phyloP scores from a whole-genome alignment of 2,888 invertebrate species.

The Sinelater perroti region DNA sequence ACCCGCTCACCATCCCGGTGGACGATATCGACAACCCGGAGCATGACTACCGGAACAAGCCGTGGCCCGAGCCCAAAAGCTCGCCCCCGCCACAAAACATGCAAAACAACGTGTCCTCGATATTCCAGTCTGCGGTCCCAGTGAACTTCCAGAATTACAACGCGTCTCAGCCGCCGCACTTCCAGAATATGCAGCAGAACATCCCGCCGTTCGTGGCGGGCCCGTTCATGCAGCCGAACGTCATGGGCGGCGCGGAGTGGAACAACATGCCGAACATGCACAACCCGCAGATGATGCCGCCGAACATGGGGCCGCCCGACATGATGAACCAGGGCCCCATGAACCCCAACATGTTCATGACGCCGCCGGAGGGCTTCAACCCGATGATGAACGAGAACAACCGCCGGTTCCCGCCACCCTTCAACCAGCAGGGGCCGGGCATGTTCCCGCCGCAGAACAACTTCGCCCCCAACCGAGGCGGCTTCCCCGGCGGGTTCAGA shows the following conservation, averaged over 20 bases:
- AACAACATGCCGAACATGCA: conserved; percentile 53
- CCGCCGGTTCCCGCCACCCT: conserved; percentile 58
- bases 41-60: conserved; percentile 78
- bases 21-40: conserved; percentile 90
- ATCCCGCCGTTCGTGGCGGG: conserved; percentile 63
- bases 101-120: conserved; percentile 53
- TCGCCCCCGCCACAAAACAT: conserved; percentile 62
- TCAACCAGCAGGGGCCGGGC: conserved; percentile 60
- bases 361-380: conserved; percentile 58
- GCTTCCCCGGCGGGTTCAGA: conserved; percentile 41
- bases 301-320: conserved; percentile 58
- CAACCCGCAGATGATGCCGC: conserved; percentile 51
- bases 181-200: conserved; percentile 25
- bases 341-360: conserved; percentile 60
- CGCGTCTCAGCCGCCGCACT: conserved; percentile 34
- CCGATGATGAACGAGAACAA: conserved; percentile 55
- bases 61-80: conserved; percentile 87
- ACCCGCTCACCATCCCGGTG: conserved; percentile 85
- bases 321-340: conserved; percentile 56
- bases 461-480: conserved; percentile 55
- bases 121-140: conserved; percentile 52
- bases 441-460: conserved; percentile 59
- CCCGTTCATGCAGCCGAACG: conserved; percentile 38
- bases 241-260: conserved; percentile 56
- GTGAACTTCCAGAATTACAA: conserved; percentile 24